phyloP scores from a whole-genome alignment of 2,888 invertebrate genomes.

The Cryptocheilus praepositus region DNA sequence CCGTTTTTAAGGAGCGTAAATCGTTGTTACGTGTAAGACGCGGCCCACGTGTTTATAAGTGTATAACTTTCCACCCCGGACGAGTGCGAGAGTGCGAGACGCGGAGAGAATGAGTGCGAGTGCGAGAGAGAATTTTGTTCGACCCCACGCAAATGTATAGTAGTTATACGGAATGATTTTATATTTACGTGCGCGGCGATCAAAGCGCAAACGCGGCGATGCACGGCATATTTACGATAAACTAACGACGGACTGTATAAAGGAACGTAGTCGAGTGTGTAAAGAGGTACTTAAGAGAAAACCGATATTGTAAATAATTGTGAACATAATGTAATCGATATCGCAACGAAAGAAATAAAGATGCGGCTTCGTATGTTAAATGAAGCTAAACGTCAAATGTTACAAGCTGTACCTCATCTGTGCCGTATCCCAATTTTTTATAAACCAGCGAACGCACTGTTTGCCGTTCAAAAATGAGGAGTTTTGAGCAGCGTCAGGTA shows the following conservation, averaged over 20 bases:
- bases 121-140: no score
- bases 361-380: constrained; percentile 44
- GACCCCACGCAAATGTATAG: no score
- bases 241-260: constrained; percentile 5
- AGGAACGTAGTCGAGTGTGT: constrained; percentile 1
- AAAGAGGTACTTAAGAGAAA: background rate
- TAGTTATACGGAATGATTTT: constrained; percentile 1
- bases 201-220: background rate
- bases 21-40: no score
- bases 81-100: no score
- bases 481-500: no score
- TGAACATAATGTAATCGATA: constrained; percentile 50
- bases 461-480: no score
- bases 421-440: background rate
- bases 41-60: no score
- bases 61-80: no score
- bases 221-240: background rate
- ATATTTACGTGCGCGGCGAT: constrained; percentile 1
- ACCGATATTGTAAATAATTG: constrained; percentile 49
- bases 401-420: background rate
- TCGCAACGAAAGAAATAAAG: constrained; percentile 48
- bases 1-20: no score
- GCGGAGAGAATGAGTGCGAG: no score
- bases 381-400: no score
- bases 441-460: no score